Percentiles rank a stretch among this genome's conserved stretches.
Evolutionary conservation across 1,140 invertebrate species (phyloP).

Genomic region (Bombyx mandarina): DNA sequence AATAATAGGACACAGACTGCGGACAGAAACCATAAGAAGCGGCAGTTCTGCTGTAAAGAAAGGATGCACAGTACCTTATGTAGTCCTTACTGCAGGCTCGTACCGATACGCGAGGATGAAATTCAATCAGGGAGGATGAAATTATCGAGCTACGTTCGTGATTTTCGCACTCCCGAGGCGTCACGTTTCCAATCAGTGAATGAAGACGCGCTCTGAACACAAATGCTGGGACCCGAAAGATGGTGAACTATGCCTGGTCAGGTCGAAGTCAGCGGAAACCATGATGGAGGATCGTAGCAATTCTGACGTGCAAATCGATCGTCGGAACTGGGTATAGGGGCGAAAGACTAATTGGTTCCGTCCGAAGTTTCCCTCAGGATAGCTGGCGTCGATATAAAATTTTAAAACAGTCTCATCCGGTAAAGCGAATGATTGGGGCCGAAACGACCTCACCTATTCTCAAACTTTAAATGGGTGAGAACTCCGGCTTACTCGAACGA

Average conservation of each 20-base stretch:
- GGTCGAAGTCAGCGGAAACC: conserved; percentile 89
- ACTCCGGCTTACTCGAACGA: conserved; percentile 78
- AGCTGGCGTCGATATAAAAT: conserved; percentile 71
- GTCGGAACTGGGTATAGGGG: conserved; percentile 91
- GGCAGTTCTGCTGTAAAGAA: too few relatives aligned
- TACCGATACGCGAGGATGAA: too few relatives aligned
- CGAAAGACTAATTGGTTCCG: conserved; percentile 83
- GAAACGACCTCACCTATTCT: conserved; percentile 87
- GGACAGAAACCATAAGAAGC: too few relatives aligned
- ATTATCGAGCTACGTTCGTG: conserved; percentile 36
- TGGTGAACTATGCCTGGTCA: conserved; percentile 92
- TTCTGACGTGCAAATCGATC: conserved; percentile 95
- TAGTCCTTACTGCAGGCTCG: too few relatives aligned
- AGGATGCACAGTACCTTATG: too few relatives aligned
- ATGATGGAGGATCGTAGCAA: conserved; percentile 89
- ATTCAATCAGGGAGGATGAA: conserved; percentile 60
- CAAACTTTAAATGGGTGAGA: conserved; percentile 92
- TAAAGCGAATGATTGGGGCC: conserved; percentile 90
- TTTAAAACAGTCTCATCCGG: conserved; percentile 74
- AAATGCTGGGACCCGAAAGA: conserved; percentile 89
- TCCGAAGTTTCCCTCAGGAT: conserved; percentile 93
- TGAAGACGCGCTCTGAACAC: conserved; percentile 77
- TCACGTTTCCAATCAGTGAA: conserved; percentile 65
- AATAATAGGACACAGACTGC: too few relatives aligned
- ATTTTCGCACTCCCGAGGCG: conserved; percentile 70